Evolutionary conservation across 2,797 vertebrate genomes (phyloP), one percentile per base, ranked within the genome.

Genomic region (Clarias platycephalus): DNA sequence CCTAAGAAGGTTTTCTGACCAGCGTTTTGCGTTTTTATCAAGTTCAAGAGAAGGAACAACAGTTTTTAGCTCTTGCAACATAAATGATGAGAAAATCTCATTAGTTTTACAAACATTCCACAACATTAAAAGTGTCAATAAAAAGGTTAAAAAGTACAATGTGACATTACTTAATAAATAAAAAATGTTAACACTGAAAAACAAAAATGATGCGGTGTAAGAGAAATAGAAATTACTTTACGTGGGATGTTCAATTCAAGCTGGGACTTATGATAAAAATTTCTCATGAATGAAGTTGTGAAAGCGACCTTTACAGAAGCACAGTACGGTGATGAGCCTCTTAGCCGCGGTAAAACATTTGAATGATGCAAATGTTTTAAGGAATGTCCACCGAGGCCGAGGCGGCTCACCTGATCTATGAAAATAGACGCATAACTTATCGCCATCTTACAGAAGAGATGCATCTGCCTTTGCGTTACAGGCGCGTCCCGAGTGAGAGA

Each of bases 401-500:
- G 34, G 1, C 4, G 34, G 34, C 34, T 34, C 34, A 34, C 34
- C 34, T 34, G 34, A 34, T 34, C 34, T 34, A 34, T 34, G 34
- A 34, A 34, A 34, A 34, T 34, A 34, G 34, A 34, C 34, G 34
- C 34, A 34, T 34, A 34, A 34, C 34, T 34, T 34, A 34, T 34
- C 3, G 3, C 34, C 34, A 34, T 34, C 34, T 34, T 34, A 34
- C 37, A 37, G 37, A 37, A 37, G 37, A 37, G 37, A 37, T 37
- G 37, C 5, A 37, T 37, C 37, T 37, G 37, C 37, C 37, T 37
- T 37, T 37, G 37, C 37, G 6, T 37, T 37, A 37, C 34, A 34
- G 34, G 34, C 1, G 1, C 40, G 49, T 88, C 83, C 53, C 66
- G 77, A 85, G 85, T 22, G 76, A 76, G 87, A 87, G 72, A 70